These are phyloP conservation scores for Hesperia comma DNA, from an alignment of 2,888 invertebrate genomes.

Conservation along the genomic window DNA sequence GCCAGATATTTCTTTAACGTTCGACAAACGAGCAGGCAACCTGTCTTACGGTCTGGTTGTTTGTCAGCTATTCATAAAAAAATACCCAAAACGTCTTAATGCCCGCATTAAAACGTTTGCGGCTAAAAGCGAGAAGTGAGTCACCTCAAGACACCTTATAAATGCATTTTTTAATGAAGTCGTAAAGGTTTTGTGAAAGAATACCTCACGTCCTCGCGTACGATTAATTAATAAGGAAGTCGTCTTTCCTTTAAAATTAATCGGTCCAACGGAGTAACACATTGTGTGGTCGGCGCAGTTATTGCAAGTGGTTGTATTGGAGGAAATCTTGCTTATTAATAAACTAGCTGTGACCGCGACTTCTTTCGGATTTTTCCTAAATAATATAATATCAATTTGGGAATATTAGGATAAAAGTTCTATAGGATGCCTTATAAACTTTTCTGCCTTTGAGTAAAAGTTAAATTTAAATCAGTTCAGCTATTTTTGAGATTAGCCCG, in stretches of 20 bases:
- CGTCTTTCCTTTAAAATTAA: conserved; percentile 28
- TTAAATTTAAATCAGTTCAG: too few relatives aligned
- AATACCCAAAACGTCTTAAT: not conserved
- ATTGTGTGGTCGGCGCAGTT: conserved; percentile 32
- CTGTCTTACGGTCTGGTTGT: too few relatives aligned
- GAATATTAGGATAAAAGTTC: too few relatives aligned
- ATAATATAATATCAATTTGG: too few relatives aligned
- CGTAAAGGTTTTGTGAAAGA: conserved; percentile 25
- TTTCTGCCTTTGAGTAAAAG: too few relatives aligned
- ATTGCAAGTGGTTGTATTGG: conserved; percentile 19
- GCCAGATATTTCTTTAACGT: too few relatives aligned
- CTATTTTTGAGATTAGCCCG: too few relatives aligned
- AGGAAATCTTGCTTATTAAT: conserved; percentile 26
- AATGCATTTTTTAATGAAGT: conserved; percentile 20
- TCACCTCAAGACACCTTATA: conserved; percentile 19
- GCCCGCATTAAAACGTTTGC: not conserved
- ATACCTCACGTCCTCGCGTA: conserved; percentile 20
- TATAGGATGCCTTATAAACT: too few relatives aligned
- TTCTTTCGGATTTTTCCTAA: too few relatives aligned
- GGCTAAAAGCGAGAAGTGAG: not conserved
- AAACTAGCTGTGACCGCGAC: not conserved
- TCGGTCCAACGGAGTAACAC: conserved; percentile 21
- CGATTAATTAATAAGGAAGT: conserved; percentile 33
- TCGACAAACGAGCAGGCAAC: too few relatives aligned
- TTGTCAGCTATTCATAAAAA: not conserved